phyloP scores from a whole-genome alignment of 1,140 invertebrate genomes.

The Zaprionus lachaisei region DNA sequence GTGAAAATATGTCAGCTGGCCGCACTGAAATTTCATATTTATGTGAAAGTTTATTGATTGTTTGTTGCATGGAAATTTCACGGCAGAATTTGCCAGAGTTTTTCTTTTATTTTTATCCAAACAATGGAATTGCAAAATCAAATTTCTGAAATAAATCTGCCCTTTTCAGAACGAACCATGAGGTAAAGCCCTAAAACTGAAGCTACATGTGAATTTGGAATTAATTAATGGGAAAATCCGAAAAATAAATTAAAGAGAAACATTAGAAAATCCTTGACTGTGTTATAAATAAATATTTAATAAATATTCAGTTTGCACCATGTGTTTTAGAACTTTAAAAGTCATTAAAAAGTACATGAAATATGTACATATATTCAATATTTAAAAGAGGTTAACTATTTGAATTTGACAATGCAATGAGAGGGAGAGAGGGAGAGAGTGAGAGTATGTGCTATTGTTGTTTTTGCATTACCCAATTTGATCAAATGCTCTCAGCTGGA shows the following conservation, averaged over 20 bases:
- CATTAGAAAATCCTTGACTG: no score
- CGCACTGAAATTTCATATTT: neutral
- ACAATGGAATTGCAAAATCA: neutral
- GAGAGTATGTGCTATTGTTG: no score
- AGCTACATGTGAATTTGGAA: neutral
- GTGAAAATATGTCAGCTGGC: neutral
- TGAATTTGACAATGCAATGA: no score
- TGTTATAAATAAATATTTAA: no score
- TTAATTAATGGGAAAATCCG: neutral
- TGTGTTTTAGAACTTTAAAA: neutral
- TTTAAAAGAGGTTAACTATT: no score
- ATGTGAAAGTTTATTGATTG: slow-evolving; percentile 2
- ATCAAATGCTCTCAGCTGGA: no score
- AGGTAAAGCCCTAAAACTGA: neutral
- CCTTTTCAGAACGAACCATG: neutral
- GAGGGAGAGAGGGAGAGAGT: no score
- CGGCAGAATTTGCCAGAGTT: neutral
- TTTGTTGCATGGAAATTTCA: neutral
- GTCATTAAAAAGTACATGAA: no score
- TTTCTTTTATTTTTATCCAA: neutral
- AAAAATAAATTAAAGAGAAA: neutral
- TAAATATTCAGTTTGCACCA: no score
- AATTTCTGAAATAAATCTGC: neutral
- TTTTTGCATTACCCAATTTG: no score
- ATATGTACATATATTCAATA: no score